Conservation (phyloP, 2,888 invertebrate genomes). For the Adelphocoris suturalis region DNA sequence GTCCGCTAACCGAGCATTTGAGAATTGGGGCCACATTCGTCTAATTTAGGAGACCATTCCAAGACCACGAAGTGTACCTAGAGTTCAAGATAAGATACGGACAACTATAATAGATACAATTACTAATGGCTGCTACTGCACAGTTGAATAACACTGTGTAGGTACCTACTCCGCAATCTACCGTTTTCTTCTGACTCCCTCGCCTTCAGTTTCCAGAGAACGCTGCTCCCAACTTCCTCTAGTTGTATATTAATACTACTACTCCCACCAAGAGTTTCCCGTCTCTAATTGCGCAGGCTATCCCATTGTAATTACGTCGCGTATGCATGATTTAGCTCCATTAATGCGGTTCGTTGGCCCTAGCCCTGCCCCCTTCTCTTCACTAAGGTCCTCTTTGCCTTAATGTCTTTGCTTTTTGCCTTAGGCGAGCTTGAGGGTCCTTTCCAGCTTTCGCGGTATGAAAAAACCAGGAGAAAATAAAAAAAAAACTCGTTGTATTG, state of each 20-base stretch:
- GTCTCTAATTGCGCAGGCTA: constrained; percentile 69
- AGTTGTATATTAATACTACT: constrained; percentile 55
- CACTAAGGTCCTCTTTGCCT: background rate
- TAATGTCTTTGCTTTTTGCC: constrained; percentile 71
- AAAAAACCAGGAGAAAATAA: background rate
- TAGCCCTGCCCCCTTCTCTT: background rate
- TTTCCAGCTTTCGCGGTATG: constrained; percentile 41
- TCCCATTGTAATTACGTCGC: constrained; percentile 71
- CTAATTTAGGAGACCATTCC: too few relatives aligned
- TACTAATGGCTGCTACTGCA: constrained; percentile 45
- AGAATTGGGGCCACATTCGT: too few relatives aligned
- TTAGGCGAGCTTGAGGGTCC: constrained; percentile 29
- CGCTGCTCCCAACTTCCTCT: constrained; percentile 54
- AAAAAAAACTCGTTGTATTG: constrained; percentile 49
- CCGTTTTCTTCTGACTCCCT: constrained; percentile 47
- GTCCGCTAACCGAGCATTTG: too few relatives aligned
- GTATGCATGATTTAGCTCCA: constrained; percentile 72
- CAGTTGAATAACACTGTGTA: constrained; percentile 51
- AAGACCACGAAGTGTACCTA: background rate
- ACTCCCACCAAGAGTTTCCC: constrained; percentile 59
- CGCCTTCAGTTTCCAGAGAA: constrained; percentile 19
- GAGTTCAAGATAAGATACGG: background rate
- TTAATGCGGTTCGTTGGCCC: constrained; percentile 64
- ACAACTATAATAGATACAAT: background rate
- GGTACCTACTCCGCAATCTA: constrained; percentile 44